phyloP scores from a whole-genome alignment of 2,888 invertebrate species.

The Trimorus sp. region DNA sequence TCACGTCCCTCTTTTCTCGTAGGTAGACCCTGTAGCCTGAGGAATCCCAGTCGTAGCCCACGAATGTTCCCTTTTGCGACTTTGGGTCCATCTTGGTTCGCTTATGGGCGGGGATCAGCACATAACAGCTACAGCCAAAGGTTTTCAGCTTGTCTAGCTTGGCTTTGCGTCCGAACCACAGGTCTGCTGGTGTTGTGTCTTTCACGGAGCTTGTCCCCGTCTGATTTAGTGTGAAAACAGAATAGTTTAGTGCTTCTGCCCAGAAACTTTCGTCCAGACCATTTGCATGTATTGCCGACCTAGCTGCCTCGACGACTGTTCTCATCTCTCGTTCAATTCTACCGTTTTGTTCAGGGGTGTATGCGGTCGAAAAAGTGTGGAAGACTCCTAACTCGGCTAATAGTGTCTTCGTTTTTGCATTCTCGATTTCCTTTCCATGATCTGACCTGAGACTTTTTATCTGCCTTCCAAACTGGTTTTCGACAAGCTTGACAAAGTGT shows the following conservation, averaged over 20 bases:
- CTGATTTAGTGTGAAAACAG: background rate
- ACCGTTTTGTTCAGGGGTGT: constrained; percentile 18
- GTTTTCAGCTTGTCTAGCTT: constrained; percentile 43
- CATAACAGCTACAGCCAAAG: constrained; percentile 33
- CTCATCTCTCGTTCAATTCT: constrained; percentile 13
- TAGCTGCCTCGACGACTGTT: constrained; percentile 9
- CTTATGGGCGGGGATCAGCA: constrained; percentile 64
- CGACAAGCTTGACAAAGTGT: background rate
- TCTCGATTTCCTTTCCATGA: constrained; percentile 18
- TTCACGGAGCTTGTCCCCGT: constrained; percentile 1
- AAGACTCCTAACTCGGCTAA: constrained; percentile 9
- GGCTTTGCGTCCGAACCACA: constrained; percentile 10
- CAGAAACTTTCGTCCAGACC: constrained; percentile 5
- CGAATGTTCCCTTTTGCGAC: constrained; percentile 65
- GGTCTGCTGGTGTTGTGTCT: constrained; percentile 1
- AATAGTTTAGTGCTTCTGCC: background rate
- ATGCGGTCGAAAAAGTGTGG: background rate
- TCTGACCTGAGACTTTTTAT: constrained; percentile 13
- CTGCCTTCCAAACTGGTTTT: constrained; percentile 3
- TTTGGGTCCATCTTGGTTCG: constrained; percentile 64
- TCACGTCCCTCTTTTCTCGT: background rate
- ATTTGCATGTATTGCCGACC: constrained; percentile 4
- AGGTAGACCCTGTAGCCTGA: constrained; percentile 64
- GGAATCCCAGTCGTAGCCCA: constrained; percentile 68
- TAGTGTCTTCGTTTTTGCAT: background rate